Percentiles rank a stretch among this genome's conserved stretches.
Evolutionary conservation across 2,797 vertebrate genomes (phyloP).

Genomic region (Ceryle rudis): DNA sequence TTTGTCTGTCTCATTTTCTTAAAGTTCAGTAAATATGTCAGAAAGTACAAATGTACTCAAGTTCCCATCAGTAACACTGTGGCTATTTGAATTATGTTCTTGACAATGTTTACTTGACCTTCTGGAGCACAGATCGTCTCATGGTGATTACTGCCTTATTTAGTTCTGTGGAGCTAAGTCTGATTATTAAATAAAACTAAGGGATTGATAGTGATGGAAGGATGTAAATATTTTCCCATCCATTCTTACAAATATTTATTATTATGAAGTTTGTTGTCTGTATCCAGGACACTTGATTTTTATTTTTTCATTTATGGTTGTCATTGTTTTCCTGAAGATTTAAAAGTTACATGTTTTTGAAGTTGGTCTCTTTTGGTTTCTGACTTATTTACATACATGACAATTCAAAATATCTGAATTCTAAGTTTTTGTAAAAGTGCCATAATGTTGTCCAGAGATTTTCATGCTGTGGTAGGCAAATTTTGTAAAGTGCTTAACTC

Average conservation of each 20-base stretch:
- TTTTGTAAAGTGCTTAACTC: not conserved
- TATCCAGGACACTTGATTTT: not conserved
- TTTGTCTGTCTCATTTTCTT: not conserved
- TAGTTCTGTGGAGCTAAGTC: slow-evolving; percentile 3
- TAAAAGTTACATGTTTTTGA: not conserved
- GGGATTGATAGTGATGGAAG: not conserved
- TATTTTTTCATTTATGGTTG: not conserved
- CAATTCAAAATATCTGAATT: not conserved
- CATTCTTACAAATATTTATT: slow-evolving; percentile 7
- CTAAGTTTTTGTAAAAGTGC: not conserved
- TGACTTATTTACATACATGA: not conserved
- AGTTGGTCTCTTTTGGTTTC: not conserved
- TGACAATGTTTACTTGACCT: slow-evolving; percentile 3
- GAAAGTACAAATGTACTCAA: not conserved
- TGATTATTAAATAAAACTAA: not conserved
- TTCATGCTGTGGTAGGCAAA: not conserved
- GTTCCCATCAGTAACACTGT: not conserved
- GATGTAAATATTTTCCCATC: not conserved
- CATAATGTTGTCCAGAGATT: not conserved
- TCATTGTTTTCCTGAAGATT: not conserved
- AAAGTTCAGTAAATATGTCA: not conserved
- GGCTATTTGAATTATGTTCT: not conserved
- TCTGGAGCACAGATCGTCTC: not conserved
- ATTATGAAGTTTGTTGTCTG: not conserved
- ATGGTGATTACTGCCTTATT: slow-evolving; percentile 40